Conservation (phyloP, 2,113 vertebrate species). For the Prochilodus magdalenae region DNA sequence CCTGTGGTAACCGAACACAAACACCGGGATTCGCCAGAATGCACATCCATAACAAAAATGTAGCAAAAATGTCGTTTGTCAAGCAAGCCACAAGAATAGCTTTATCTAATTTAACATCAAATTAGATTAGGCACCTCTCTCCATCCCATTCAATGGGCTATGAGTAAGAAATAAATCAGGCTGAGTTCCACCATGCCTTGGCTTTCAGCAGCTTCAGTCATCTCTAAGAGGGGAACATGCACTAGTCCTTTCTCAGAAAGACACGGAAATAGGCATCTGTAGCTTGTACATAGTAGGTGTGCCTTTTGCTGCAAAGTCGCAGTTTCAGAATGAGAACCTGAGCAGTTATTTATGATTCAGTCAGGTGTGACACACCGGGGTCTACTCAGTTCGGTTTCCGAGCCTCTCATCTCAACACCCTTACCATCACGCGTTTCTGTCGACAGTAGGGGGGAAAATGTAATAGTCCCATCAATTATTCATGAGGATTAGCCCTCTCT, state of each 20-base stretch:
- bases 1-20: too few species aligned
- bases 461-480: conserved; percentile 47
- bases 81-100: too few species aligned
- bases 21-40: too few species aligned
- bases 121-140: too few species aligned
- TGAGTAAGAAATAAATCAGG: too few species aligned
- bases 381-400: background rate
- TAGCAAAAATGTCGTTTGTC: too few species aligned
- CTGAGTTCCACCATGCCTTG: too few species aligned
- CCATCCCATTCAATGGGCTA: too few species aligned
- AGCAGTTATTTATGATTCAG: background rate
- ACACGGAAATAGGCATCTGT: background rate
- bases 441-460: conserved; percentile 19
- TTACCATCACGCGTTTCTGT: conserved; percentile 19
- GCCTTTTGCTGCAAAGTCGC: background rate
- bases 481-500: conserved; percentile 30
- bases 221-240: background rate
- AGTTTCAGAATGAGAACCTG: background rate
- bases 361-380: background rate
- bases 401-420: background rate
- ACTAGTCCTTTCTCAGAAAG: background rate
- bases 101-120: too few species aligned
- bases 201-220: background rate
- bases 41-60: too few species aligned
- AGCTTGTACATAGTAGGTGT: background rate